phyloP scores from a whole-genome alignment of 1,140 invertebrate species.

The Copidosoma floridanum region DNA sequence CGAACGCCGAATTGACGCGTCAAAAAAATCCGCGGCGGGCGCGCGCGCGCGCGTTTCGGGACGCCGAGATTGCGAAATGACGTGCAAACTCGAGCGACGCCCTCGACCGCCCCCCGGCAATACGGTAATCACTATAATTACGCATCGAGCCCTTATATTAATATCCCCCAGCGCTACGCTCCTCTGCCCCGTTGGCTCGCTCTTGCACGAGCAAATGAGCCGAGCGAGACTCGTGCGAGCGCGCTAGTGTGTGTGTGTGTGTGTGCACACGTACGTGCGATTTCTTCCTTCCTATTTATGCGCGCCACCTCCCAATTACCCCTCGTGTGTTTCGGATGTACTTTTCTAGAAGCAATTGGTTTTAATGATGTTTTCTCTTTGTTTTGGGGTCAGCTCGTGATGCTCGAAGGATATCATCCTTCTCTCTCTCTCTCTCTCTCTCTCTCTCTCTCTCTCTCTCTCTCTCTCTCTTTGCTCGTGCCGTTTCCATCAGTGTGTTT shows the following conservation, averaged over 20 bases:
- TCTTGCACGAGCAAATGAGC: slow-evolving; percentile 20
- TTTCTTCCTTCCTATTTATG: slow-evolving; percentile 3
- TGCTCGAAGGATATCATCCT: neutral
- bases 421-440: too few relatives aligned
- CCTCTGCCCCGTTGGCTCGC: slow-evolving; percentile 37
- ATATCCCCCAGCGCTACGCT: slow-evolving; percentile 53
- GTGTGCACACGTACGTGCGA: neutral
- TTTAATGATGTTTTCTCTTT: too few relatives aligned
- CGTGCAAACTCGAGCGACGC: slow-evolving; percentile 57
- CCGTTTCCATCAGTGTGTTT: too few relatives aligned
- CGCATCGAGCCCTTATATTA: slow-evolving; percentile 57
- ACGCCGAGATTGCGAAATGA: slow-evolving; percentile 53
- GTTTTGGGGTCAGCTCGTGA: too few relatives aligned
- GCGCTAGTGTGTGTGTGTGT: neutral
- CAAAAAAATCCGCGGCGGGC: slow-evolving; percentile 29
- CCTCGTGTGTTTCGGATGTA: neutral
- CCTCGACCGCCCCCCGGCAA: slow-evolving; percentile 55
- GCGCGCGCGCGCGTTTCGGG: slow-evolving; percentile 5
- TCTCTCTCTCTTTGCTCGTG: neutral
- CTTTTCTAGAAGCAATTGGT: neutral
- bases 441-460: too few relatives aligned
- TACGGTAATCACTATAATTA: slow-evolving; percentile 59
- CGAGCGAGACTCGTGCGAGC: neutral
- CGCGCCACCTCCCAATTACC: slow-evolving; percentile 13
- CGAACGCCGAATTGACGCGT: slow-evolving; percentile 26